These are phyloP conservation scores for Andrena fulva DNA, from an alignment of 2,888 invertebrate species.

Conservation along the genomic window DNA sequence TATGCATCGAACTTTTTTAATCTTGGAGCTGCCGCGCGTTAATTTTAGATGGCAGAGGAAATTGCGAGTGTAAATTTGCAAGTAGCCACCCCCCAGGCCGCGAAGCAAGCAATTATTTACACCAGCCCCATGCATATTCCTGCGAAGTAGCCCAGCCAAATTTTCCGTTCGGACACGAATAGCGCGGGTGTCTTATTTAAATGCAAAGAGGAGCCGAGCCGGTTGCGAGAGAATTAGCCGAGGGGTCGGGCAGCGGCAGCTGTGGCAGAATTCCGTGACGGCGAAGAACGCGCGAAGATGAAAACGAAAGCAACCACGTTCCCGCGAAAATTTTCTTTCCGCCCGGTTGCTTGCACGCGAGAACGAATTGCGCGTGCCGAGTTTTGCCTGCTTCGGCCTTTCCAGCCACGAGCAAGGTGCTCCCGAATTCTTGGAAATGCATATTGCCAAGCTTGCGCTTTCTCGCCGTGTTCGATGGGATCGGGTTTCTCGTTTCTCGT, in stretches of 20 bases:
- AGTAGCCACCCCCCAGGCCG: too few species aligned
- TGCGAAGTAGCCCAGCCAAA: neutral
- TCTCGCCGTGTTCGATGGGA: too few species aligned
- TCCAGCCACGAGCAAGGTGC: neutral
- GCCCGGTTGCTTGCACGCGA: too few species aligned
- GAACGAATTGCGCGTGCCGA: too few species aligned
- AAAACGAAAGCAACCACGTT: neutral
- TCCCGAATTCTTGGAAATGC: neutral
- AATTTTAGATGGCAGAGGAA: neutral
- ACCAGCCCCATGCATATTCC: slow-evolving; percentile 23
- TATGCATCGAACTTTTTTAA: neutral
- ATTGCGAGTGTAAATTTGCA: neutral
- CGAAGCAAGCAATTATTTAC: slow-evolving; percentile 29
- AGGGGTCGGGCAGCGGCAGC: slow-evolving; percentile 18
- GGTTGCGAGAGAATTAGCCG: slow-evolving; percentile 54
- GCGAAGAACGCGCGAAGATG: neutral
- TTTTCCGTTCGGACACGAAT: slow-evolving; percentile 20
- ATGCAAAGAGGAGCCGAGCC: slow-evolving; percentile 45
- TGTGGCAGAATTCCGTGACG: neutral
- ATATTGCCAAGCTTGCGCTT: neutral
- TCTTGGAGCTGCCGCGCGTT: neutral
- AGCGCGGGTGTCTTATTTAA: slow-evolving; percentile 52
- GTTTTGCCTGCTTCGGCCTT: too few species aligned
- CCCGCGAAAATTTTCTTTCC: slow-evolving; percentile 2
- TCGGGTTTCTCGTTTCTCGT: neutral